Evolutionary conservation across 1,140 invertebrate genomes (phyloP).

Genomic region (Neodiprion pinetum): DNA sequence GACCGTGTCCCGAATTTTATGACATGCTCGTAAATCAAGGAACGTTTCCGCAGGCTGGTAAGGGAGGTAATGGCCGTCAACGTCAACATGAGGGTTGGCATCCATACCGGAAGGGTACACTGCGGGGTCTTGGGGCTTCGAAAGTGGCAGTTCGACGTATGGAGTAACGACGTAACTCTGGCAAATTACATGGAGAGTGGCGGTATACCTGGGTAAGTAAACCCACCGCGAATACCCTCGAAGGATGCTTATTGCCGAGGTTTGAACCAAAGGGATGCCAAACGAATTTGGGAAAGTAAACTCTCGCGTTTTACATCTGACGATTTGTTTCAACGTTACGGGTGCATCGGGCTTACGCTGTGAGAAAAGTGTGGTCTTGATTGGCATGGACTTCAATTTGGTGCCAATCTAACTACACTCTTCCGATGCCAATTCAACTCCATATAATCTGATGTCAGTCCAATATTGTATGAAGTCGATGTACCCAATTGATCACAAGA

Average conservation of each 20-base stretch:
- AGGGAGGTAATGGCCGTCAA: slow-evolving; percentile 89
- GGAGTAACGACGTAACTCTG: slow-evolving; percentile 95
- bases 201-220: slow-evolving; percentile 85
- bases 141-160: slow-evolving; percentile 94
- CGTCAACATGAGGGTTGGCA: slow-evolving; percentile 95
- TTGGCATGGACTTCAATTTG: no score
- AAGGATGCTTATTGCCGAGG: neutral
- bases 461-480: no score
- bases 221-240: neutral
- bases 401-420: no score
- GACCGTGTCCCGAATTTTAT: neutral
- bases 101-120: slow-evolving; percentile 92
- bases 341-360: no score
- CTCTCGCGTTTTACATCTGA: neutral
- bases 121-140: slow-evolving; percentile 92
- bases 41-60: slow-evolving; percentile 70
- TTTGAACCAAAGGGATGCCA: no score
- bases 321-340: no score
- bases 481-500: no score
- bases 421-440: no score
- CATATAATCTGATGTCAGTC: no score
- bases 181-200: slow-evolving; percentile 97
- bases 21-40: neutral
- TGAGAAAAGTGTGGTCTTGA: no score
- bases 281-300: slow-evolving; percentile 6